These are phyloP conservation scores for Latheticus oryzae DNA, from an alignment of 2,888 invertebrate genomes.

Conservation along the genomic window DNA sequence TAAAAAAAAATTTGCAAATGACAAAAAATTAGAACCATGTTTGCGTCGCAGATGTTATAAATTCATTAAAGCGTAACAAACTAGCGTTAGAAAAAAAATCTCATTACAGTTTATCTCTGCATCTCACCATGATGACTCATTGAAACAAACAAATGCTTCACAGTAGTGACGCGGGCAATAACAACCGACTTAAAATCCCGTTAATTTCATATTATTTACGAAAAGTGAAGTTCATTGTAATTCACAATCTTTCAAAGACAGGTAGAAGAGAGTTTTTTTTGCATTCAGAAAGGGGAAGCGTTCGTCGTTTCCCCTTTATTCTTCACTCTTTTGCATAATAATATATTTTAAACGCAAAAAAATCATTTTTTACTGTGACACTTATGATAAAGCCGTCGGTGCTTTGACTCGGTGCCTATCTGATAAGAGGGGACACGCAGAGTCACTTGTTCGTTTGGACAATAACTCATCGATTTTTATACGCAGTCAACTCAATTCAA, in stretches of 20 bases:
- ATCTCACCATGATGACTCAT: conserved; percentile 11
- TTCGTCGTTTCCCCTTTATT: conserved; percentile 16
- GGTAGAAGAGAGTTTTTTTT: conserved; percentile 14
- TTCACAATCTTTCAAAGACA: conserved; percentile 14
- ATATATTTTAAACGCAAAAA: conserved; percentile 22
- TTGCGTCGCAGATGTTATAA: neutral
- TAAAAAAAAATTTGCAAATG: conserved; percentile 7
- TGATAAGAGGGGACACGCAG: conserved; percentile 46
- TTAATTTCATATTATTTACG: conserved; percentile 21
- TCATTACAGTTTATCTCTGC: neutral
- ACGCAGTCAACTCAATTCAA: conserved; percentile 30
- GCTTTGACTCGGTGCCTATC: conserved; percentile 52
- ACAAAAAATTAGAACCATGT: neutral
- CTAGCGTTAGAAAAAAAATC: neutral
- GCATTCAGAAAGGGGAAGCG: conserved; percentile 3
- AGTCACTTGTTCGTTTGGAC: conserved; percentile 39
- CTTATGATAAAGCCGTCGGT: conserved; percentile 43
- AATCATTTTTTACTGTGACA: conserved; percentile 38
- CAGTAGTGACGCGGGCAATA: neutral
- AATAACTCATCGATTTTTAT: conserved; percentile 53
- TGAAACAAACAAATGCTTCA: conserved; percentile 12
- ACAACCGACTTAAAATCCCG: conserved; percentile 12
- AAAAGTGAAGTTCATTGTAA: conserved; percentile 15
- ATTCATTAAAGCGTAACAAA: neutral
- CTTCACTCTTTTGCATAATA: conserved; percentile 30